Evolutionary conservation across 2,113 vertebrate genomes (phyloP).

Genomic region (Eidolon helvum): DNA sequence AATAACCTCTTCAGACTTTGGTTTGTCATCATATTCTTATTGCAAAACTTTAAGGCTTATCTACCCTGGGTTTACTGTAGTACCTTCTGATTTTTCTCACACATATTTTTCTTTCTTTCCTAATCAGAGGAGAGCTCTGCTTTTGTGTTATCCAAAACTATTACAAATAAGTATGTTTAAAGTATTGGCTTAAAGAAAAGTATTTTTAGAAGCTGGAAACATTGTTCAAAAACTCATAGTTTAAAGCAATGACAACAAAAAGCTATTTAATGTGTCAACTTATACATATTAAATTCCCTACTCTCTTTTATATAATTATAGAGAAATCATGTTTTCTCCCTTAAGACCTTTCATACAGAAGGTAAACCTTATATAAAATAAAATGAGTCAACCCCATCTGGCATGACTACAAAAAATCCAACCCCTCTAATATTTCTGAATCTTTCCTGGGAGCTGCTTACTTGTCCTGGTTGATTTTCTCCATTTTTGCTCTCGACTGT

Average conservation of each 20-base stretch:
- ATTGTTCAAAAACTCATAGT: not conserved
- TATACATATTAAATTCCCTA: not conserved
- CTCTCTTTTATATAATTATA: not conserved
- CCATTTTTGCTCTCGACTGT: not conserved
- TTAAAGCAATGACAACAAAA: not conserved
- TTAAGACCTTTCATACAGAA: not conserved
- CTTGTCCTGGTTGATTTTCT: not conserved
- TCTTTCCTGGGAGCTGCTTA: not conserved
- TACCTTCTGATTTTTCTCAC: not conserved
- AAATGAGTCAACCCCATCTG: not conserved
- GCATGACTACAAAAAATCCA: not conserved
- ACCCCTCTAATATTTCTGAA: not conserved
- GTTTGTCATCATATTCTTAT: not conserved
- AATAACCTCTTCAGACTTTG: not conserved
- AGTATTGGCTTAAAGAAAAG: not conserved
- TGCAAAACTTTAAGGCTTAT: not conserved
- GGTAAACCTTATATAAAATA: not conserved
- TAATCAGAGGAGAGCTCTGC: not conserved
- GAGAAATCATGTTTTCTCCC: not conserved
- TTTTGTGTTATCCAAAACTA: not conserved
- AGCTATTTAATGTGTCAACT: not conserved
- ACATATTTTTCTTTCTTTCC: not conserved
- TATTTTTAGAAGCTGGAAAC: not conserved
- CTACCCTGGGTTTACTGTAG: too few relatives aligned
- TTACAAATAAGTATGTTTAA: not conserved